Evolutionary conservation across 2,113 vertebrate genomes (phyloP).

Genomic region (Bungarus multicinctus): DNA sequence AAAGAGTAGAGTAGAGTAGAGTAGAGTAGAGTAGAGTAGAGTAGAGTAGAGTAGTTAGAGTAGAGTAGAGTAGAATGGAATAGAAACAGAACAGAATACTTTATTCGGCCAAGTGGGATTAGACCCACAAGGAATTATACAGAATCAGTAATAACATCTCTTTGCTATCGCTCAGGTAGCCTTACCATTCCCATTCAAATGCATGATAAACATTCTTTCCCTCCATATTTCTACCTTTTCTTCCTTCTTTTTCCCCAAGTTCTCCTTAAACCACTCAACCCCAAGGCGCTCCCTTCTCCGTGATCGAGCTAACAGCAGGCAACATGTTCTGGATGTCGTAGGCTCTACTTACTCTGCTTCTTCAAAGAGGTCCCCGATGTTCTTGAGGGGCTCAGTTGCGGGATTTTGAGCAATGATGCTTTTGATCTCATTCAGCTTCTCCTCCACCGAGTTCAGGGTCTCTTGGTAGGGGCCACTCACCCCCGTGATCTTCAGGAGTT

Average conservation of each 20-base stretch:
- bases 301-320: neutral
- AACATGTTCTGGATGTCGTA: rapidly evolving
- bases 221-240: rapidly evolving
- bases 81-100: no score
- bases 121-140: neutral
- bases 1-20: no score
- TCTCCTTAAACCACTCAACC: rapidly evolving
- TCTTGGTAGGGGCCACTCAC: slow-evolving; percentile 85
- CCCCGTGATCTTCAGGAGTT: slow-evolving; percentile 84
- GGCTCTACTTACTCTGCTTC: slow-evolving; percentile 83
- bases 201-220: neutral
- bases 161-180: slow-evolving; percentile 12
- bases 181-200: neutral
- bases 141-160: slow-evolving; percentile 16
- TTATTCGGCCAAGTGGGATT: neutral
- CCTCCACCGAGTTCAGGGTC: slow-evolving; percentile 78
- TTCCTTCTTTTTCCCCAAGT: rapidly evolving
- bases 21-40: no score
- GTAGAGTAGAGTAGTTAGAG: no score
- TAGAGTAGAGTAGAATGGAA: no score
- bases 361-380: slow-evolving; percentile 86
- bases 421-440: slow-evolving; percentile 77
- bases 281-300: neutral
- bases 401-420: slow-evolving; percentile 82
- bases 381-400: slow-evolving; percentile 84